Base-by-base conservation (phyloP, 1,140 invertebrate genomes). In the Hermetia illucens region DNA sequence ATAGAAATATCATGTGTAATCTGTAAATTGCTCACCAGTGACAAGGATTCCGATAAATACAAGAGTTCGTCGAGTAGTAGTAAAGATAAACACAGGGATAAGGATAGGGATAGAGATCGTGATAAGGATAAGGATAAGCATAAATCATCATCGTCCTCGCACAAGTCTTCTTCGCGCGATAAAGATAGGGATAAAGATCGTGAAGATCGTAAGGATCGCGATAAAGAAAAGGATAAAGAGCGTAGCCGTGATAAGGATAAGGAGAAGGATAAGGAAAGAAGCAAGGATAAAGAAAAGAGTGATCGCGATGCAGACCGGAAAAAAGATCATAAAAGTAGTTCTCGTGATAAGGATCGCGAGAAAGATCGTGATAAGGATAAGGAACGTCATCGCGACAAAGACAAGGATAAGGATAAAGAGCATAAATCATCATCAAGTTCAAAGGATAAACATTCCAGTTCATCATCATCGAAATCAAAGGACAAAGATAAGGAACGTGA, bases 371-470 rank as follows among this genome's bases (percentile, higher is more conserved):
- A 62, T 37, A 62, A 62, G 39, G 50, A 65, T 50, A 49, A 55
- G 24, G 56, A 57, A 17, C 52, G 51, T 27, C 57, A 63, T 38
- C 52, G 52, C 15, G 62, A 64, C 33, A 66, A 63, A 42, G 62
- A 67, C 34, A 64, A 67, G 43, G 65, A 69, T 34, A 71, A 64
- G 44, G 69, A 72, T 39, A 68, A 63, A 41, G 57, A 68, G 16
- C 64, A 58, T 36, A 55, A 52, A 38, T 54, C 53, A 10, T 66
- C 61, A 10, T 64, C 65, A 35, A 61, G 61, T 43, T 52, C 52
- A 5, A 48, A 45, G 6, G 17, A 50, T 52, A 20, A 44, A 51
- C 24, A 47, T 51, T 38, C 53, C 55, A 36, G 52, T 44, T 71
- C 54, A 35, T 46, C 53, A 58, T 34, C 61, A 59, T 44, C 60